Conservation (phyloP, 2,888 invertebrate species). For the Tetragnatha montana region DNA sequence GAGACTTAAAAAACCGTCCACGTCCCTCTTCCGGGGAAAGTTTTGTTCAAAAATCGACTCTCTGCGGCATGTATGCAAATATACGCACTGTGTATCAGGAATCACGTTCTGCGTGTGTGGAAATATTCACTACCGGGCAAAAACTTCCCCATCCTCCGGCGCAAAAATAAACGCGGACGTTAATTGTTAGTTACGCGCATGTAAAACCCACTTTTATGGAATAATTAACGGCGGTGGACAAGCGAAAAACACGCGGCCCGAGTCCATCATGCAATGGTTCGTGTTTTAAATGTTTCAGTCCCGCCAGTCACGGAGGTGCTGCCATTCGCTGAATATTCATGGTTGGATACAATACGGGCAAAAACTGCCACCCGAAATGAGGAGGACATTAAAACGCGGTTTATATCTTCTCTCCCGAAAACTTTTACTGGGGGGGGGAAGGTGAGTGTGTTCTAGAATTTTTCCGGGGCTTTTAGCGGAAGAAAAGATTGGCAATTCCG, state of each 20-base stretch:
- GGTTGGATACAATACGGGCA: conserved; percentile 53
- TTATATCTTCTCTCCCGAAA: conserved; percentile 45
- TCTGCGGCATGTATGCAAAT: conserved; percentile 48
- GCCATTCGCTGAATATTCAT: conserved; percentile 70
- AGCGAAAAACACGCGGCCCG: conserved; percentile 53
- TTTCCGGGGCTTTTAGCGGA: conserved; percentile 54
- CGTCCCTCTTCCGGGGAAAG: conserved; percentile 30
- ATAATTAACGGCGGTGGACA: conserved; percentile 65
- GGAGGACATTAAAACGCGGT: conserved; percentile 62
- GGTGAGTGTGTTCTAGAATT: conserved; percentile 42
- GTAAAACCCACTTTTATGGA: conserved; percentile 65
- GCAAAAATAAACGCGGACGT: conserved; percentile 54
- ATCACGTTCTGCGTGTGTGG: conserved; percentile 57
- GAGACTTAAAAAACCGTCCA: conserved; percentile 51
- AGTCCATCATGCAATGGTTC: conserved; percentile 68
- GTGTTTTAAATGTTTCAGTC: conserved; percentile 70
- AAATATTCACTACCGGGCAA: conserved; percentile 5
- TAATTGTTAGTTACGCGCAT: conserved; percentile 64
- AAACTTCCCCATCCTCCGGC: conserved; percentile 30
- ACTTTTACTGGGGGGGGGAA: conserved; percentile 41
- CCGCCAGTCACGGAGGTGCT: conserved; percentile 67
- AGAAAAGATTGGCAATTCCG: conserved; percentile 68
- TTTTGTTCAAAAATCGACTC: conserved; percentile 43
- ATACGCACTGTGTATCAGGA: conserved; percentile 62
- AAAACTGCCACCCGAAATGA: conserved; percentile 63